Percentiles rank a stretch among this genome's conserved stretches.
These are phyloP conservation scores for Agrotis segetum DNA, from an alignment of 2,888 invertebrate species.

Conservation along the genomic window DNA sequence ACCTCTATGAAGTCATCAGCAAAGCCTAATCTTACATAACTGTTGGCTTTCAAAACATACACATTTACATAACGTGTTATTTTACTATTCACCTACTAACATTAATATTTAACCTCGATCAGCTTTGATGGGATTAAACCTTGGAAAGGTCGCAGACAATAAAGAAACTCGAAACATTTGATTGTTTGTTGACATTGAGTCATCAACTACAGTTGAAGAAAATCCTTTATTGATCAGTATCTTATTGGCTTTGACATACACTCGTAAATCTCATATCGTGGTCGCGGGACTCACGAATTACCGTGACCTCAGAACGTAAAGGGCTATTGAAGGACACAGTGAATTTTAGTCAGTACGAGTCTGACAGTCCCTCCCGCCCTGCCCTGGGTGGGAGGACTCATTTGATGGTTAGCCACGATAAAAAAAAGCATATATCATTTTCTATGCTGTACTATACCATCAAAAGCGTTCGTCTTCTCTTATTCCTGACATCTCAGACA, in stretches of 20 bases:
- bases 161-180: background rate
- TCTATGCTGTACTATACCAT: no score
- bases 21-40: slow-evolving; percentile 14
- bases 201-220: no score
- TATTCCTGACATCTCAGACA: background rate
- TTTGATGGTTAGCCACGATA: no score
- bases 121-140: slow-evolving; percentile 10
- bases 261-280: no score
- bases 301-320: no score
- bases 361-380: no score
- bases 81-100: slow-evolving; percentile 32
- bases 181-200: slow-evolving; percentile 22
- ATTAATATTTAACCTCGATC: slow-evolving; percentile 26
- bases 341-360: no score
- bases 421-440: no score
- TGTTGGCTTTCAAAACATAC: slow-evolving; percentile 30
- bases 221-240: background rate
- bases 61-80: slow-evolving; percentile 45
- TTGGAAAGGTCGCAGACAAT: slow-evolving; percentile 1
- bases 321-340: no score
- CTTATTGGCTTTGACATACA: background rate
- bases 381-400: no score
- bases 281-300: no score
- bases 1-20: background rate
- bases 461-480: no score